Evolutionary conservation across 1,140 invertebrate species (phyloP).

Genomic region (Bombyx mori): DNA sequence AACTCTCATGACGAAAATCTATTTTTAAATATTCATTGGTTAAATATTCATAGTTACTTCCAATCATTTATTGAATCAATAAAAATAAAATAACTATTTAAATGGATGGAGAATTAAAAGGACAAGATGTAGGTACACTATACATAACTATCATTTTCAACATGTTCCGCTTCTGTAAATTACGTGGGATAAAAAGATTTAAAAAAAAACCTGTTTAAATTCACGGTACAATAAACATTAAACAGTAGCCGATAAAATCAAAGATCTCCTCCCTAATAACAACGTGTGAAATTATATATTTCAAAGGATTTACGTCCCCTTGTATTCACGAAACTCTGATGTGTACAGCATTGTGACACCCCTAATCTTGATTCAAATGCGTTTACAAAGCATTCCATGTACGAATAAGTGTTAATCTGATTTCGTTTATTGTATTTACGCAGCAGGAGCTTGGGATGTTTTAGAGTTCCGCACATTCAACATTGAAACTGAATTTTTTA

Average conservation of each 20-base stretch:
- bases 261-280: conserved; percentile 19
- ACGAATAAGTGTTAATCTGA: conserved; percentile 64
- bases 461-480: conserved; percentile 9
- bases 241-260: conserved; percentile 19
- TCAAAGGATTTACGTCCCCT: conserved; percentile 32
- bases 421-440: conserved; percentile 56
- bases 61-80: too few species aligned
- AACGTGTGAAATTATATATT: conserved; percentile 42
- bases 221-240: too few species aligned
- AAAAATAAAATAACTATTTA: too few species aligned
- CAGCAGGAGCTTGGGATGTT: conserved; percentile 38
- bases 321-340: conserved; percentile 50
- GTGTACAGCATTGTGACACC: conserved; percentile 52
- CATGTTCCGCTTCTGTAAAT: too few species aligned
- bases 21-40: too few species aligned
- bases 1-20: too few species aligned
- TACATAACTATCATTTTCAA: too few species aligned
- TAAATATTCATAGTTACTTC: too few species aligned
- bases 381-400: conserved; percentile 45
- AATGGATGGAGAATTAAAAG: too few species aligned
- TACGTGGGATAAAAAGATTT: too few species aligned
- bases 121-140: too few species aligned
- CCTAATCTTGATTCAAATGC: conserved; percentile 59
- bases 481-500: neutral
- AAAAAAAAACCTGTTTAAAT: too few species aligned